Evolutionary conservation across 2,888 invertebrate genomes (phyloP), one percentile per base, ranked within the genome.

Genomic region (Melipona beecheii): DNA sequence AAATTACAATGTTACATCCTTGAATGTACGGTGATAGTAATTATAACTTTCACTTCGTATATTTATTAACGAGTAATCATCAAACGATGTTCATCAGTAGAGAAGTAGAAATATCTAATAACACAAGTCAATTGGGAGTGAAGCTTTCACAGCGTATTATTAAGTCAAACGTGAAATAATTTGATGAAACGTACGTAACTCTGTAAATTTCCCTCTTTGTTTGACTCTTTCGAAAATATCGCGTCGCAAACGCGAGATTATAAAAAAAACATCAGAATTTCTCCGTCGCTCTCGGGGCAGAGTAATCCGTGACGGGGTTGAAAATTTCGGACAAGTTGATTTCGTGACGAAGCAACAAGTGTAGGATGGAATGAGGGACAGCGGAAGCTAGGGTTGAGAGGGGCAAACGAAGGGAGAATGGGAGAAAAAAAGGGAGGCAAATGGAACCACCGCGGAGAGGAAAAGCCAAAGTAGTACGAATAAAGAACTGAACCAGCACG

Each of bases 281-380:
- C 27, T 52, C 6, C 36, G 43, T 43, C 36, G 54, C 24, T 49
- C n/a, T 5, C 21, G 11, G 21, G 11, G 19, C 43, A 21, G 21
- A 58, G 52, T 31, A n/a, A 50, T 66, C 66, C 64, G 58, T 56
- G 64, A 31, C 31, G 21, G 49, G 52, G 58, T 27, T 50, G 70
- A 77, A 73, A 83, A 75, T 84, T 84, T 84, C 83, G 83, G 78
- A n/a, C 84, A 50, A 52, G 65, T 77, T 60, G 77, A 49, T 78
- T 74, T 71, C 84, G 82, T 76, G 86, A 80, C 76, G 89, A 90
- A 90, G 92, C 92, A 92, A 92, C 92, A 92, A 92, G 92, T 92
- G 92, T 87, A 90, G 88, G 87, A 86, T 89, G 90, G 88, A 85
- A 89, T 83, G 90, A 89, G 89, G 86, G 77, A 84, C 79, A 21